A percentile compares a stretch with the other conserved stretches of the same genome.
Conservation (phyloP, 2,888 invertebrate genomes). For the Limnephilus auricula region DNA sequence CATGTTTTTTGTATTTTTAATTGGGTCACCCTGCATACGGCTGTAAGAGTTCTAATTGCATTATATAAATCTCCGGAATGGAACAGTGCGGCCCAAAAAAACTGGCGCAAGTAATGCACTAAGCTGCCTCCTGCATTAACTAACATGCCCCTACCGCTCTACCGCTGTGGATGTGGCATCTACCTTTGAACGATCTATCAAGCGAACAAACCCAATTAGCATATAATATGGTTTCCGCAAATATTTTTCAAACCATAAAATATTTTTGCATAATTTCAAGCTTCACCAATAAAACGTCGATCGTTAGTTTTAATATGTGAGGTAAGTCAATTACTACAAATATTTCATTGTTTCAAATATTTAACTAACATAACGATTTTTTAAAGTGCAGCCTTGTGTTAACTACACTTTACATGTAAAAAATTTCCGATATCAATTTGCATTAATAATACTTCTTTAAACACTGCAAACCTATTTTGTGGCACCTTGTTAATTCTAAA, state of each 20-base stretch:
- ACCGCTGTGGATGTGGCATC: neutral
- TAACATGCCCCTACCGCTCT: slow-evolving; percentile 4
- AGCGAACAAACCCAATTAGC: slow-evolving; percentile 24
- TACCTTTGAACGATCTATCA: slow-evolving; percentile 23
- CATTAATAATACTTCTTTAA: too few species aligned
- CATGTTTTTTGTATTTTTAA: neutral
- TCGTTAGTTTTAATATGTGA: neutral
- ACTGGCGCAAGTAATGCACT: slow-evolving; percentile 7
- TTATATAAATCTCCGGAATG: slow-evolving; percentile 26
- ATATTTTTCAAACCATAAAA: neutral
- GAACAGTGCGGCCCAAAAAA: slow-evolving; percentile 20
- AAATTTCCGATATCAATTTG: too few species aligned
- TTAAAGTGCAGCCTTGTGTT: neutral
- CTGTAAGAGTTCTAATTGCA: slow-evolving; percentile 23
- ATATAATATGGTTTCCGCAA: neutral
- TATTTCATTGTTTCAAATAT: neutral
- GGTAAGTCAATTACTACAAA: neutral
- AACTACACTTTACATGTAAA: neutral
- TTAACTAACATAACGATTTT: neutral
- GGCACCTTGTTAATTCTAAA: too few species aligned
- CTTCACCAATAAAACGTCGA: neutral
- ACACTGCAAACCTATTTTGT: too few species aligned
- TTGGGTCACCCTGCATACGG: neutral
- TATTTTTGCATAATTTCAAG: neutral
- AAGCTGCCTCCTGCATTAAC: slow-evolving; percentile 23